These are phyloP conservation scores for Acleris literana DNA, from an alignment of 2,888 invertebrate species.

Conservation along the genomic window DNA sequence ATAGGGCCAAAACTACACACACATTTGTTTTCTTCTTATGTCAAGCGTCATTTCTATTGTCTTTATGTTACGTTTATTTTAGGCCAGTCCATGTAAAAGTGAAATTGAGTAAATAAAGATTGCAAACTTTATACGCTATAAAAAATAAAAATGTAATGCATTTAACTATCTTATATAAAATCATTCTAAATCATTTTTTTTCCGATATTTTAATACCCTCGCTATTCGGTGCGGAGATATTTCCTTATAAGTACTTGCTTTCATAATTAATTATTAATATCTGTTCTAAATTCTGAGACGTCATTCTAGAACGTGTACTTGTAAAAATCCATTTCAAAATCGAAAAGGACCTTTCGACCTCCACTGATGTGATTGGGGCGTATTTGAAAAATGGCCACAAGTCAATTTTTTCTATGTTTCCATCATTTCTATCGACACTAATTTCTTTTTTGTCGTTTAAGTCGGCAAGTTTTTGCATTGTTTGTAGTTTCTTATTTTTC, in stretches of 20 bases:
- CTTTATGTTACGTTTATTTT: slow-evolving; percentile 14
- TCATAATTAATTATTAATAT: slow-evolving; percentile 18
- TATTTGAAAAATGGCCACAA: slow-evolving; percentile 19
- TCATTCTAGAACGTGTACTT: slow-evolving; percentile 14
- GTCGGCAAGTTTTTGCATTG: slow-evolving; percentile 12
- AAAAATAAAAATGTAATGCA: slow-evolving; percentile 1
- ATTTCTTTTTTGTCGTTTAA: slow-evolving; percentile 18
- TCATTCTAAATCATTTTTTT: not conserved
- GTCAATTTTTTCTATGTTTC: slow-evolving; percentile 12
- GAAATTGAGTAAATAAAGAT: slow-evolving; percentile 16
- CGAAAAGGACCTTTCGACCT: not conserved
- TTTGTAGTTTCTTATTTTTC: slow-evolving; percentile 14
- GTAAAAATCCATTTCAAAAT: slow-evolving; percentile 19
- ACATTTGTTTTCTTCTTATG: slow-evolving; percentile 9
- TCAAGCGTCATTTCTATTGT: slow-evolving; percentile 2
- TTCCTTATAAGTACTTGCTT: slow-evolving; percentile 12
- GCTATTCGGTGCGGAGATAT: not conserved
- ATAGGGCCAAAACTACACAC: not conserved
- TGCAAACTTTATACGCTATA: slow-evolving; percentile 12
- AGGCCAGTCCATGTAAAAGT: slow-evolving; percentile 6
- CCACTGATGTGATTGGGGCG: not conserved
- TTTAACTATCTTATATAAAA: slow-evolving; percentile 6
- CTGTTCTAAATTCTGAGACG: slow-evolving; percentile 14
- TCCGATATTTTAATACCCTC: no score
- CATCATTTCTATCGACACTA: slow-evolving; percentile 12